Evolutionary conservation across 2,888 invertebrate genomes (phyloP).

Genomic region (Hypselothyrea guttata): DNA sequence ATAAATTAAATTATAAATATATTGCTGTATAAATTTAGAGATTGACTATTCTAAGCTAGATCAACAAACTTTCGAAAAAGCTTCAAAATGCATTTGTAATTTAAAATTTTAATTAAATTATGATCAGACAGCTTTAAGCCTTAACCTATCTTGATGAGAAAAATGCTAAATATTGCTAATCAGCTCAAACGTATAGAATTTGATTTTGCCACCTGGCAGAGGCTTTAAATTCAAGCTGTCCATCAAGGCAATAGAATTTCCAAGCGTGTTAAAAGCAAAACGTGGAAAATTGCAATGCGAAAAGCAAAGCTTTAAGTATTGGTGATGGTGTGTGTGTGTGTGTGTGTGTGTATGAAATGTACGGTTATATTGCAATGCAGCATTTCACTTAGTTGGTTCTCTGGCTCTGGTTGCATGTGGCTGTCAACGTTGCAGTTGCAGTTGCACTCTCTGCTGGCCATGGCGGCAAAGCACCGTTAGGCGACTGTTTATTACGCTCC

Average conservation of each 20-base stretch:
- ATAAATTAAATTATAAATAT: no score
- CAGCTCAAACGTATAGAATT: conserved; percentile 34
- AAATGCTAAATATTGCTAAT: conserved; percentile 16
- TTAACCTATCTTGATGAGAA: no score
- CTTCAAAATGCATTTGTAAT: no score
- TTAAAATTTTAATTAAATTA: no score
- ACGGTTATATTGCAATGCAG: conserved; percentile 71
- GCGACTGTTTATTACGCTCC: conserved; percentile 73
- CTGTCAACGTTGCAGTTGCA: conserved; percentile 24
- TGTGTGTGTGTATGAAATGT: conserved; percentile 46
- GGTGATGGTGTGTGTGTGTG: conserved; percentile 12
- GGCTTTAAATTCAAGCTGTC: conserved; percentile 41
- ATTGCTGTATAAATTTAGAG: no score
- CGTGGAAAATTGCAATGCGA: conserved; percentile 50
- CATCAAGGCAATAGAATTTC: conserved; percentile 40
- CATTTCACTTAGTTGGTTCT: conserved; percentile 60
- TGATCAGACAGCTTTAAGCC: no score
- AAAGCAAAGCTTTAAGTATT: conserved; percentile 19
- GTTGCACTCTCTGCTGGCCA: conserved; percentile 40
- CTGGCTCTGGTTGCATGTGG: conserved; percentile 42
- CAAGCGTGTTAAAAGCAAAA: conserved; percentile 42
- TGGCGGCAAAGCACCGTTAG: conserved; percentile 64
- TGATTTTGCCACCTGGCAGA: conserved; percentile 43
- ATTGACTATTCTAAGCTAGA: no score
- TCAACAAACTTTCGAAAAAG: no score